phyloP scores from a whole-genome alignment of 2,797 vertebrate genomes.

The Amblyraja radiata region DNA sequence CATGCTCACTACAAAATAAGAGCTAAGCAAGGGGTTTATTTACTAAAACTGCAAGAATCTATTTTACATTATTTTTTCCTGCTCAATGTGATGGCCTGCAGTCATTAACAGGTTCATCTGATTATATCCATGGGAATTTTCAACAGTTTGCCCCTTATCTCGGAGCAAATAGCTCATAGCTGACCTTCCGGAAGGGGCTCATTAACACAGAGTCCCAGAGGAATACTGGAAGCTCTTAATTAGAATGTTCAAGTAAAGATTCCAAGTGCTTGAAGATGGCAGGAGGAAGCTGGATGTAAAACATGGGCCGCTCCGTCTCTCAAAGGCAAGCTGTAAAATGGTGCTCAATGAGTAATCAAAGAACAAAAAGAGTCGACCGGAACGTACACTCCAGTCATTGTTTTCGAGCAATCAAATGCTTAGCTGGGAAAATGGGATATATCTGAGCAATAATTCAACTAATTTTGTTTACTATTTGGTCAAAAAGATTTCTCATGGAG shows the following conservation, averaged over 20 bases:
- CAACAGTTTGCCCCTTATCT: constrained; percentile 52
- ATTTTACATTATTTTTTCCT: constrained; percentile 36
- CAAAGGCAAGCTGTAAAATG: constrained; percentile 61
- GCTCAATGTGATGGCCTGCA: constrained; percentile 50
- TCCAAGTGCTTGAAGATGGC: constrained; percentile 63
- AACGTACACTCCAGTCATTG: not conserved
- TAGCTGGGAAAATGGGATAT: not conserved
- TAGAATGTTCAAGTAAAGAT: constrained; percentile 65
- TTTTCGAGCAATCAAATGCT: not conserved
- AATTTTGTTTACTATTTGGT: not conserved
- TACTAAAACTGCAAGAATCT: constrained; percentile 47
- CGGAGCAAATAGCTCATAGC: constrained; percentile 52
- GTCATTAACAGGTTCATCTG: constrained; percentile 60
- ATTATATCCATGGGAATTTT: constrained; percentile 62
- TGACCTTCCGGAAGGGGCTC: constrained; percentile 54
- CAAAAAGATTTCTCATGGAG: not conserved
- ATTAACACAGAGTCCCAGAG: constrained; percentile 54
- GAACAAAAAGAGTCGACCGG: not conserved
- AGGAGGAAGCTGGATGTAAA: constrained; percentile 61
- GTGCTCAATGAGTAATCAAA: constrained; percentile 43
- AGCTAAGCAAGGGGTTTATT: constrained; percentile 42
- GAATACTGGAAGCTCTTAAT: constrained; percentile 71
- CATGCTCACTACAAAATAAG: not conserved
- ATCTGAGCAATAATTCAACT: not conserved
- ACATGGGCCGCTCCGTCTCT: constrained; percentile 64